Conservation (phyloP, 2,888 invertebrate genomes). For the Drosophila rubida region DNA sequence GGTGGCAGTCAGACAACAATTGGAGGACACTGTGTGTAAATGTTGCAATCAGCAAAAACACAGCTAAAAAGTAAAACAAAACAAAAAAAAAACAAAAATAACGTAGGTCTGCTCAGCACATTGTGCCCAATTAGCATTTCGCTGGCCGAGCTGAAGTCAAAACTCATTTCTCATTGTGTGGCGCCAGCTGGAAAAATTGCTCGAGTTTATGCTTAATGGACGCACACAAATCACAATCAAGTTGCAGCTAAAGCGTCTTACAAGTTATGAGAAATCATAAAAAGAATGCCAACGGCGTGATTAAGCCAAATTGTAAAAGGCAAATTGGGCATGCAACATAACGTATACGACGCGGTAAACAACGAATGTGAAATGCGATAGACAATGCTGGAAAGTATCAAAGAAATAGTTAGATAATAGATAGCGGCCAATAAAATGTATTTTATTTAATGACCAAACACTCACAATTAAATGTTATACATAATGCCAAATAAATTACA, state of each 20-base stretch:
- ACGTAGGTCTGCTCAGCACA: slow-evolving; percentile 34
- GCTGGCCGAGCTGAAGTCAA: slow-evolving; percentile 28
- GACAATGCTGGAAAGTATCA: background rate
- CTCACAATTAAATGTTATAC: background rate
- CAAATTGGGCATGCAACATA: slow-evolving; percentile 14
- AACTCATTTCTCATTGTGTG: slow-evolving; percentile 49
- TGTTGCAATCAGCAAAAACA: slow-evolving; percentile 44
- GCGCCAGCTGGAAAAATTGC: slow-evolving; percentile 55
- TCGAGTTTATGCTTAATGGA: slow-evolving; percentile 40
- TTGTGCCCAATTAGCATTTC: slow-evolving; percentile 53
- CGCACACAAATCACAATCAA: slow-evolving; percentile 50
- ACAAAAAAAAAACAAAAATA: background rate
- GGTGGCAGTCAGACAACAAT: slow-evolving; percentile 49
- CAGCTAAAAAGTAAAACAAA: background rate
- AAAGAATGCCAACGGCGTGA: slow-evolving; percentile 24
- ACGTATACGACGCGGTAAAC: slow-evolving; percentile 21
- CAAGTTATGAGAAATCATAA: slow-evolving; percentile 25
- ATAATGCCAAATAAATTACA: background rate
- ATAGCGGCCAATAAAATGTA: background rate
- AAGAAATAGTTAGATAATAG: background rate
- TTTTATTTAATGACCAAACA: background rate
- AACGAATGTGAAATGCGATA: slow-evolving; percentile 1
- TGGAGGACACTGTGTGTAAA: slow-evolving; percentile 48
- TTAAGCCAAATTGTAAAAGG: slow-evolving; percentile 1
- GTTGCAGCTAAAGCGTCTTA: background rate